These are phyloP conservation scores for Ia io DNA, from an alignment of 2,113 vertebrate species.

Conservation along the genomic window DNA sequence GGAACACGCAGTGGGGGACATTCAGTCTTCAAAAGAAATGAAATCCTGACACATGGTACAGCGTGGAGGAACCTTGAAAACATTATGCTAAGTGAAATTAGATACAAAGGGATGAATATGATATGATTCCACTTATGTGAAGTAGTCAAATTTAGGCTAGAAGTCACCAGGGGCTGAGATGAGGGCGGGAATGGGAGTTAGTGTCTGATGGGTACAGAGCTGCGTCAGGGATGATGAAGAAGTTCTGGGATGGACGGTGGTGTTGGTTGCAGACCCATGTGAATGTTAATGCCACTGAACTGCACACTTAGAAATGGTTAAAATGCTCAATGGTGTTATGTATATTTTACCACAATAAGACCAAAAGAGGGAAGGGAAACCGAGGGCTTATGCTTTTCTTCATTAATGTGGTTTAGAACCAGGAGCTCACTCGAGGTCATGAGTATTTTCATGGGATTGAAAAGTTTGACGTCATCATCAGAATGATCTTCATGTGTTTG, in stretches of 20 bases:
- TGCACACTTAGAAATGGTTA: background rate
- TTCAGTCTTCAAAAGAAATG: background rate
- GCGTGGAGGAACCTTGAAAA: background rate
- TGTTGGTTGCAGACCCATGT: background rate
- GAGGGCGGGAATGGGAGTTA: background rate
- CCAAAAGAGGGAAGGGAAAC: constrained; percentile 60
- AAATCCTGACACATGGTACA: background rate
- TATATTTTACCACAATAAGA: background rate
- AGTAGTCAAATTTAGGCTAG: background rate
- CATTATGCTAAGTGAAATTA: background rate
- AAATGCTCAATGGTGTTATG: background rate
- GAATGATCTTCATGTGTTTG: background rate
- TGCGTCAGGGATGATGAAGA: background rate
- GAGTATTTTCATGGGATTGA: background rate
- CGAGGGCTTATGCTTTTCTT: background rate
- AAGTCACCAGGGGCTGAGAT: no score
- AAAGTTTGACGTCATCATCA: background rate
- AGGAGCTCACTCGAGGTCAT: background rate
- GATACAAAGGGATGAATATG: background rate
- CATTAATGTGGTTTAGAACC: background rate
- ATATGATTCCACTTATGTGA: background rate
- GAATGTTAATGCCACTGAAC: background rate
- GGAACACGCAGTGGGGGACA: background rate
- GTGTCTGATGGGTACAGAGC: background rate
- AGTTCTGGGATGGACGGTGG: background rate